Evolutionary conservation across 2,113 vertebrate genomes (phyloP), one percentile per base, ranked within the genome.

Genomic region (Mandrillus leucophaeus): DNA sequence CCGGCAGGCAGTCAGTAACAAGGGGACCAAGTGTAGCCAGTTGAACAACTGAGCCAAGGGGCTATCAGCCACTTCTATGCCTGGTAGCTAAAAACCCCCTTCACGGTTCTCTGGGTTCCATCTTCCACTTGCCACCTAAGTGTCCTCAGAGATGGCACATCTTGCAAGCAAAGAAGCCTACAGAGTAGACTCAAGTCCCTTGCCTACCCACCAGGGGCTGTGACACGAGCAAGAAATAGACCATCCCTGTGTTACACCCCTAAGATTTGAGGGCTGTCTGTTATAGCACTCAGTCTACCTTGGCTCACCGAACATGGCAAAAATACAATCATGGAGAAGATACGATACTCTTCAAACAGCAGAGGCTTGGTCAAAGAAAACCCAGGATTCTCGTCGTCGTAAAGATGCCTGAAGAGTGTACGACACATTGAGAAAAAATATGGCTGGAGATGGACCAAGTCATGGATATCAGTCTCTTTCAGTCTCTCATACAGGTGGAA

Each of bases 371-470:
- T 50, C 59, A 18, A 86, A 27, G 35, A 57, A 73, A 57, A 84
- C 43, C 22, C n/a, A n/a, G n/a, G 40, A n/a, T 3, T 22, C 22
- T 66, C 14, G 0, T 66, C 14, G 0, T 16, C 30, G 1, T 66
- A 3, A 64, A 66, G 25, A 76, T 48, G 75, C 17, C 18, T 35
- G 25, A 43, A 82, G 52, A n/a, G 38, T 6, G 6, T 27, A 40
- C 0, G 12, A 57, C 7, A 59, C 16, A 2, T 8, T 0, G 38
- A 83, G n/a, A 61, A 43, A 57, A 83, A 27, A 17, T 6, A 43
- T 6, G 38, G 38, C 55, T 83, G 38, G 81, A 30, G 2, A 59
- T 18, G 14, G 38, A 83, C 5, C 13, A 27, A 55, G 76, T 32
- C 75, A 35, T 0, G 9, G 23, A 8, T 10, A 18, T 4, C 32